Percentiles rank a stretch among this genome's conserved stretches.
Conservation (phyloP, 2,113 vertebrate genomes). For the Dicerorhinus sumatrensis region DNA sequence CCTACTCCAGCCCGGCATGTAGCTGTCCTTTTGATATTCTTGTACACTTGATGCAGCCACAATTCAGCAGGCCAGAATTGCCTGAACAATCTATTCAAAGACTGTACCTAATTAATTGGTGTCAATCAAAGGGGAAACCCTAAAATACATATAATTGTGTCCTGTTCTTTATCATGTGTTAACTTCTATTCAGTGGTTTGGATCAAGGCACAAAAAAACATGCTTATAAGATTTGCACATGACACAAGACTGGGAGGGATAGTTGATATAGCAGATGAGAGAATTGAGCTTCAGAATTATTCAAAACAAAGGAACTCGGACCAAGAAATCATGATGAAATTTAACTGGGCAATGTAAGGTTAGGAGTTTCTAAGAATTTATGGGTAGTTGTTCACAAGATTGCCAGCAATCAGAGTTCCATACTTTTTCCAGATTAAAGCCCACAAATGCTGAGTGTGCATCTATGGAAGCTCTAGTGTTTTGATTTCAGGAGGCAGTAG, state of each 20-base stretch:
- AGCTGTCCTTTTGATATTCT: not conserved
- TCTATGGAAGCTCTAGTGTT: fast-evolving
- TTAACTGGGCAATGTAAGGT: fast-evolving
- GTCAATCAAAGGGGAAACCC: not conserved
- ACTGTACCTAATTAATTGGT: not conserved
- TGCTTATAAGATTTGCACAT: not conserved
- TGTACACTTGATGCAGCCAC: not conserved
- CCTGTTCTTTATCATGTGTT: not conserved
- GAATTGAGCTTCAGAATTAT: not conserved
- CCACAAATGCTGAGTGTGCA: fast-evolving
- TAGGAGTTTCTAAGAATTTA: too few species aligned
- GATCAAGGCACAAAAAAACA: not conserved
- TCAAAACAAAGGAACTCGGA: not conserved
- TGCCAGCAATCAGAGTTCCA: not conserved
- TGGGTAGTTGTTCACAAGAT: fast-evolving
- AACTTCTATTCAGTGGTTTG: not conserved
- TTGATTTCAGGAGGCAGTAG: not conserved
- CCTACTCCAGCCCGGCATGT: not conserved
- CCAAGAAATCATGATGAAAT: not conserved
- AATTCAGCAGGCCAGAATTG: not conserved
- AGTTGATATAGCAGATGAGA: not conserved
- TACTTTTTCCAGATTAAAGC: not conserved
- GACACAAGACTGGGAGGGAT: not conserved
- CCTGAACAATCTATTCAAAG: not conserved
- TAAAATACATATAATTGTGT: fast-evolving